Base-by-base conservation (phyloP, 1,140 invertebrate species). In the Pygmarrhopalites habei region DNA sequence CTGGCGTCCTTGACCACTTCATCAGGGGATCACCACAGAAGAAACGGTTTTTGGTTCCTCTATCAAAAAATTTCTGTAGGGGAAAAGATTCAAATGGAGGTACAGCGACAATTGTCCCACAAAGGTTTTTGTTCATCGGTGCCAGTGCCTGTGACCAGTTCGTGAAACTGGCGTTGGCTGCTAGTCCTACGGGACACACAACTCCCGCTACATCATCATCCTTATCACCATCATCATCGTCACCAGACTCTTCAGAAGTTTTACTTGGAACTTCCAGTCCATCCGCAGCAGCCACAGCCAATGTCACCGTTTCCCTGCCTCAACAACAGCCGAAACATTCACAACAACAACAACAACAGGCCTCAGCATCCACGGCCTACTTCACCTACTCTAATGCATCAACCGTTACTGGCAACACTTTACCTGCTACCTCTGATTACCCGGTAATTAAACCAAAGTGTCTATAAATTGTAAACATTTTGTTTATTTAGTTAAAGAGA, bases 151-250 rank as follows among this genome's bases (percentile, higher is more conserved):
- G 58, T 60, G 44, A 60, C 46, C 56, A 64, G 56, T 35, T 51
- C 56, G 65, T 63, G 65, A 67, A 68, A 68, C 67, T 68, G 67
- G 67, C 67, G 67, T 59, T 62, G 57, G 59, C 63, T 62, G 63
- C 62, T 43, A 56, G 63, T 65, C 67, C 60, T 68, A 60, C 62
- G 66, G 62, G 58, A 61, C 61, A 47, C 30, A 47, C 66, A 49
- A 61, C 66, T 64, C 66, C 66, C 58, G 62, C 66, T 49, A 58
- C 66, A 56, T 53, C 62, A 39, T 61, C 66, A 47, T 60, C 60
- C 62, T 30, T 29, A 29, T 56, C 66, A 21, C 49, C 61, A 47
- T 44, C 53, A 28, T 62, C 60, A 26, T 41, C 30, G 35, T 58
- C 56, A 25, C 30, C 56, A 28, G 12, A 7, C 12, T 4, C 4